Evolutionary conservation across 2,113 vertebrate species (phyloP).

Genomic region (Podiceps cristatus): DNA sequence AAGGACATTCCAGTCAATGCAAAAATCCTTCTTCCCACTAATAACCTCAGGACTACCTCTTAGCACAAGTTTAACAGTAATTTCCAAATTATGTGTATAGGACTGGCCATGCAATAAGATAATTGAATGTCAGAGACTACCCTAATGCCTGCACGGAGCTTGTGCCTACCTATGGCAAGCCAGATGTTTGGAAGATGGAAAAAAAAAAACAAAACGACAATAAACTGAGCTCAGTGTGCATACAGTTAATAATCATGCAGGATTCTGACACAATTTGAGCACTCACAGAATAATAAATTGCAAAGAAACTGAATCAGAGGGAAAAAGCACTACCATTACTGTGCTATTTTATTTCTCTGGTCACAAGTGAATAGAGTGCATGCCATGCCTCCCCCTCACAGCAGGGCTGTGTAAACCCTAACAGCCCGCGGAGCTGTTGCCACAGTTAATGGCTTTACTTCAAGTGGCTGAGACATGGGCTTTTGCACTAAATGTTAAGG

Average conservation of each 20-base stretch:
- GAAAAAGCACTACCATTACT: background rate
- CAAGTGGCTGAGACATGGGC: background rate
- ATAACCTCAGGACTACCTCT: background rate
- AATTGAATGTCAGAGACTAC: background rate
- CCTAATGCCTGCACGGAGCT: too few relatives aligned
- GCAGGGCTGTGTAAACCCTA: background rate
- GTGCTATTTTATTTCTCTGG: background rate
- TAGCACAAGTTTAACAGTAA: background rate
- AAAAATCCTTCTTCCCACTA: background rate
- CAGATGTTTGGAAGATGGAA: background rate
- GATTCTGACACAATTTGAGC: background rate
- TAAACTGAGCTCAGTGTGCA: background rate
- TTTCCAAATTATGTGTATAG: background rate
- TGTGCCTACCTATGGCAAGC: fast-evolving
- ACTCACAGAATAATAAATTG: background rate
- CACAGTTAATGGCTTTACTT: background rate
- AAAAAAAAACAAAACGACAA: background rate
- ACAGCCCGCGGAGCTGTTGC: fast-evolving
- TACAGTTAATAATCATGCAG: background rate
- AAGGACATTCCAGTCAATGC: background rate
- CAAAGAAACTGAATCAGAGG: background rate
- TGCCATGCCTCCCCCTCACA: fast-evolving
- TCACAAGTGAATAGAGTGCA: background rate
- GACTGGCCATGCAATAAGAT: background rate
- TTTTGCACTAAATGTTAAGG: background rate